These are phyloP conservation scores for Turnix velox DNA, from an alignment of 2,113 vertebrate genomes.

Conservation along the genomic window DNA sequence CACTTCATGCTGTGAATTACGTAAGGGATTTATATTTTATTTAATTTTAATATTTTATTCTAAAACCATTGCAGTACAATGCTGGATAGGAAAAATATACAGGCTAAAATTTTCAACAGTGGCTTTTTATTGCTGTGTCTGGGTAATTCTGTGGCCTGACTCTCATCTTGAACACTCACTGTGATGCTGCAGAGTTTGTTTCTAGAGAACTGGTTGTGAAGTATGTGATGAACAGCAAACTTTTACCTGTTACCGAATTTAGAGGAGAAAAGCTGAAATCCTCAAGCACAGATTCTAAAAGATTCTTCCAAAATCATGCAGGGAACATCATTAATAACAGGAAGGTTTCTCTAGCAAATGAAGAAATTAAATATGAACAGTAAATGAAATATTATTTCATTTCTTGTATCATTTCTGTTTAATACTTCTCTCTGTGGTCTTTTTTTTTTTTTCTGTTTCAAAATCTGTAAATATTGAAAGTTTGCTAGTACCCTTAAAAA, in stretches of 20 bases:
- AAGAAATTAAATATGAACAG: background rate
- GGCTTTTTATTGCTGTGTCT: background rate
- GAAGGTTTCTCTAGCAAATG: background rate
- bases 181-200: background rate
- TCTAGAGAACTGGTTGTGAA: background rate
- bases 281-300: background rate
- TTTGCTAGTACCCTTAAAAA: background rate
- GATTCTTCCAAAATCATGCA: background rate
- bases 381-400: background rate
- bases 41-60: background rate
- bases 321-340: background rate
- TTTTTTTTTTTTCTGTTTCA: background rate
- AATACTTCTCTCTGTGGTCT: background rate
- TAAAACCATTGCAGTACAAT: background rate
- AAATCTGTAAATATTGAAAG: background rate
- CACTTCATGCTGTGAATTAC: background rate
- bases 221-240: background rate
- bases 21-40: background rate
- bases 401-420: background rate
- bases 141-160: background rate
- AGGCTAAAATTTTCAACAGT: background rate
- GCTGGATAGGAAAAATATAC: background rate
- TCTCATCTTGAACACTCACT: background rate
- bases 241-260: background rate
- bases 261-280: background rate